Percentiles rank a stretch among this genome's conserved stretches.
Evolutionary conservation across 2,888 invertebrate genomes (phyloP).

Genomic region (Galeruca laticollis): DNA sequence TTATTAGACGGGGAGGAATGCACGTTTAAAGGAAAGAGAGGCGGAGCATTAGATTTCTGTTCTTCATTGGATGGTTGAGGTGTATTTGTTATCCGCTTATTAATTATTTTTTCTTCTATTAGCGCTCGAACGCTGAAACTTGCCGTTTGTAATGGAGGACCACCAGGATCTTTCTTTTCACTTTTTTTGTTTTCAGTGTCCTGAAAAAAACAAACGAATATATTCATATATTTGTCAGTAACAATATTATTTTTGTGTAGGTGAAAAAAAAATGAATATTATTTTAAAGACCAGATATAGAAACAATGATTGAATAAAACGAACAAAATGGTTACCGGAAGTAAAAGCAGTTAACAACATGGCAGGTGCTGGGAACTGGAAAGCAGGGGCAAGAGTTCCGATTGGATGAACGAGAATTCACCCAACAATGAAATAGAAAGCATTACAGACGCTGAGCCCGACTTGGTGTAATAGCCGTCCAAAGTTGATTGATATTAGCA

Average conservation of each 20-base stretch:
- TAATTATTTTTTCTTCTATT: conserved; percentile 94
- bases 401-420: too few species aligned
- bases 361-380: too few species aligned
- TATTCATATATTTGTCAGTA: not conserved
- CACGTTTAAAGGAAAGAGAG: conserved; percentile 65
- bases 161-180: conserved; percentile 81
- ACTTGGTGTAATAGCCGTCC: too few species aligned
- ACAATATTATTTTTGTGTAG: not conserved
- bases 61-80: conserved; percentile 51
- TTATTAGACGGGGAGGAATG: conserved; percentile 65
- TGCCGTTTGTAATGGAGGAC: conserved; percentile 91
- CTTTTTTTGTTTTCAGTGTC: conserved; percentile 83
- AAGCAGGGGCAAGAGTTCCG: too few species aligned
- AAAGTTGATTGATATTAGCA: too few species aligned
- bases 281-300: too few species aligned
- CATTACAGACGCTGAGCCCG: too few species aligned
- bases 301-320: too few species aligned
- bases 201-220: conserved; percentile 64
- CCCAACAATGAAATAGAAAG: too few species aligned
- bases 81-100: conserved; percentile 76
- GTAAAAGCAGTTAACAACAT: too few species aligned
- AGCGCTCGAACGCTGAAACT: conserved; percentile 90
- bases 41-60: conserved; percentile 64
- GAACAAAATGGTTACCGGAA: too few species aligned
- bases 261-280: not conserved